Evolutionary conservation across 2,113 vertebrate genomes (phyloP), one percentile per base, ranked within the genome.

Genomic region (Dinomys branickii): DNA sequence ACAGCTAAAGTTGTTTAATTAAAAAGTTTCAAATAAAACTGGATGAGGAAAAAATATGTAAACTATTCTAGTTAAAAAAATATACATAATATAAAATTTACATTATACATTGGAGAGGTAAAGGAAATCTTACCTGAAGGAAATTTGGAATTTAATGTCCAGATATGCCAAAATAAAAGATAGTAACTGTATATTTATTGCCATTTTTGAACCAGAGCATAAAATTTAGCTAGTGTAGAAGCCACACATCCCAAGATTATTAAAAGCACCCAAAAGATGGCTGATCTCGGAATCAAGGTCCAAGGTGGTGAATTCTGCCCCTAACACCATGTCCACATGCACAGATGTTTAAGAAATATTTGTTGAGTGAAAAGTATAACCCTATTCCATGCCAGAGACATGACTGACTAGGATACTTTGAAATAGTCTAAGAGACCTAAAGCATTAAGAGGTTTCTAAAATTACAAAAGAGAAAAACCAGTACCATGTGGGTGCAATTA

Each of bases 11-110:
- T 41, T 69, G 35, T 77, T 90, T 83, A 54, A 92, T 28, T 77
- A 77, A 85, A 81, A 50, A 30, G 14, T 83, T 94, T 84, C 35
- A 69, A 88, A 83, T 84, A 75, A 94, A 97, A 85, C 41, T 94
- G 67, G 24, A 35, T 69, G 59, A 26, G 41, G 28, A 14, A 22
- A 75, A 91, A 38, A 54, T 52, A 44, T 14, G 19, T 35, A 56
- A 89, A 71, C 58, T 73, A 71, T 73, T 82, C 77, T 84, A 94
- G 90, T 54, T 75, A 84, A 56, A 78, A 28, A 94, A 96, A 85
- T 73, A 26, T 19, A 67, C 35, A 78, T 14, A 38, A 16, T 19
- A 59, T 61, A 41, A 91, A 87, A 93, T 56, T 93, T 85, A 78
- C 77, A 82, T 47, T 85, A 78, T 38, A 87, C 77, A 71, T 35